phyloP scores from a whole-genome alignment of 35 echinoderm and acorn worm genomes.

The Diadema setosum region DNA sequence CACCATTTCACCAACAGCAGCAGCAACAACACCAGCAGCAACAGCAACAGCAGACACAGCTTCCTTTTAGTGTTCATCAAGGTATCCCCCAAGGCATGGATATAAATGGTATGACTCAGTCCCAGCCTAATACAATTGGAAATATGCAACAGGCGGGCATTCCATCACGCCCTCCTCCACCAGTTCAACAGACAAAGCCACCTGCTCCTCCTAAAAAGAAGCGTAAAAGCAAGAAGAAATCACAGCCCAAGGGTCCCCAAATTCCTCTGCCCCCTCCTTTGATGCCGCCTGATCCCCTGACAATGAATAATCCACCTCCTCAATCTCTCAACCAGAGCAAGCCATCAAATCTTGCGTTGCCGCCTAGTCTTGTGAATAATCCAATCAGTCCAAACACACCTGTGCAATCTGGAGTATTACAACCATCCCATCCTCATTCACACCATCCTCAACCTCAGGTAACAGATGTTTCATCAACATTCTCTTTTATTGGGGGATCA shows the following conservation, averaged over 20 bases:
- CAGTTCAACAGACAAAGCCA: slow-evolving; percentile 3
- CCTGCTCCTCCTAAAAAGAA: too few relatives aligned
- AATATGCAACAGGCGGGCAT: slow-evolving; percentile 5
- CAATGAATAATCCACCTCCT: slow-evolving; percentile 4
- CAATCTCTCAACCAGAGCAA: slow-evolving; percentile 7
- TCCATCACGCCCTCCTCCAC: slow-evolving; percentile 35
- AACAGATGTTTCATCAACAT: slow-evolving; percentile 1
- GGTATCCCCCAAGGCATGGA: background rate
- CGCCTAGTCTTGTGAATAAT: slow-evolving; percentile 43
- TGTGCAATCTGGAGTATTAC: background rate
- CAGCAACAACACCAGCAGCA: slow-evolving; percentile 39
- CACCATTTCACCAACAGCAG: background rate
- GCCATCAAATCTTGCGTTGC: slow-evolving; percentile 41
- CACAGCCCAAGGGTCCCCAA: background rate
- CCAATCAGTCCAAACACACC: slow-evolving; percentile 76
- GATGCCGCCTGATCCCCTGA: slow-evolving; percentile 44
- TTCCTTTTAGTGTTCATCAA: slow-evolving; percentile 4
- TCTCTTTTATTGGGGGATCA: background rate
- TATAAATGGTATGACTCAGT: background rate
- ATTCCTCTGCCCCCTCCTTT: slow-evolving; percentile 25
- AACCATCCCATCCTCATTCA: background rate
- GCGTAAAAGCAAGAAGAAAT: background rate
- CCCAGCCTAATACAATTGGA: background rate
- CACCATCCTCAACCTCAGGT: background rate
- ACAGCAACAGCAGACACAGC: slow-evolving; percentile 31